Base-by-base conservation (phyloP, 2,888 invertebrate species). In the Tipula vernalis region DNA sequence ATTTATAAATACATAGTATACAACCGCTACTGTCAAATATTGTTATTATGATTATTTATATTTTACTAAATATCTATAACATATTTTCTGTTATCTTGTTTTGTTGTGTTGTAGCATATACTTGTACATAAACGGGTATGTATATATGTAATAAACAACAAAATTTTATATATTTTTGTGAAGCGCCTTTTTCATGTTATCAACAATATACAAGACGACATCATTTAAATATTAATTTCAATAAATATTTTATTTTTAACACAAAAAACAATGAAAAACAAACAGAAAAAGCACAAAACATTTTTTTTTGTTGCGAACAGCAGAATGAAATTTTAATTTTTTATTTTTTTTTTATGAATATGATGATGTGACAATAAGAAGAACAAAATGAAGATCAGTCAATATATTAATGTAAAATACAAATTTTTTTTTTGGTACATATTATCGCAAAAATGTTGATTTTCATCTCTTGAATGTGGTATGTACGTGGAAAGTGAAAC, bases 21-120 rank as follows among this genome's bases (percentile, higher is more conserved):
- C 51, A 71, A 18, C 71, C 71, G 71, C 71, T 71, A 71, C 71
- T 71, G 71, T 71, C 71, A 71, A 71, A 71, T 28, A 71, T 71
- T 71, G 28, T 71, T 71, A 71, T 71, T 51, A 51, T 51, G 15
- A 51, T n/a, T 71, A 28, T 71, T 71, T 28, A 71, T 71, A 71
- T 71, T 71, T 71, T 71, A n/a, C 71, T 71, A 71, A 71, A 71
- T 71, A 71, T 71, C 71, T 71, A 71, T 71, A 71, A 71, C 71
- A 71, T 71, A 71, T 71, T 71, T 71, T 71, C 71, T 8, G 71
- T 71, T 71, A 71, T 71, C 71, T 71, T 71, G 71, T 71, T 71
- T 71, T 71, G 71, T 71, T 71, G 71, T 71, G 15, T 51, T 51
- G 15, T 51, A 44, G 15, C 15, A 51, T 0, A 15, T 39, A 39